phyloP scores from a whole-genome alignment of 2,888 invertebrate genomes.

The Adela reaumurella region DNA sequence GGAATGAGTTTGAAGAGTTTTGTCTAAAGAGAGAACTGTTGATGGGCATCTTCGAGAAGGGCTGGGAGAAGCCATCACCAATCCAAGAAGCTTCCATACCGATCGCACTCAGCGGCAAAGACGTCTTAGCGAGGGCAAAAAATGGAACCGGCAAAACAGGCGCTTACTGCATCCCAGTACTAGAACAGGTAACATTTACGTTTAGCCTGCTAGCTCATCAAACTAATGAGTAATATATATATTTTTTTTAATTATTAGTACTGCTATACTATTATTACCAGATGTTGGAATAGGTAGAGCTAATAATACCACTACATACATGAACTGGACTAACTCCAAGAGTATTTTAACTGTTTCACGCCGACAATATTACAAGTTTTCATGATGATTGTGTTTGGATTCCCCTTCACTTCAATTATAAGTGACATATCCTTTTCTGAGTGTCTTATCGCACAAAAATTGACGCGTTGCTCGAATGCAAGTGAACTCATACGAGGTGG shows the following conservation, averaged over 20 bases:
- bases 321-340: too few relatives aligned
- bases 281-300: too few relatives aligned
- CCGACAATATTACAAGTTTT: slow-evolving; percentile 22
- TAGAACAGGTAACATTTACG: slow-evolving; percentile 69
- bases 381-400: slow-evolving; percentile 48
- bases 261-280: too few relatives aligned
- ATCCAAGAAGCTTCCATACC: slow-evolving; percentile 99
- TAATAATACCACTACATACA: too few relatives aligned
- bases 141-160: slow-evolving; percentile 99
- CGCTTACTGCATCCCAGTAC: slow-evolving; percentile 97
- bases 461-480: too few relatives aligned
- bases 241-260: too few relatives aligned
- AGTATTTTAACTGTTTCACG: too few relatives aligned
- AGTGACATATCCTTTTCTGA: slow-evolving; percentile 37
- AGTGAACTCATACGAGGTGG: too few relatives aligned
- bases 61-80: slow-evolving; percentile 99
- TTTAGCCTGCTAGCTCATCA: too few relatives aligned
- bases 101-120: slow-evolving; percentile 95
- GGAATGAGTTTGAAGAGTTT: slow-evolving; percentile 99
- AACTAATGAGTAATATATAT: too few relatives aligned
- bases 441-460: too few relatives aligned
- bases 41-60: slow-evolving; percentile 99
- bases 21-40: slow-evolving; percentile 94
- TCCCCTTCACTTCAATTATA: slow-evolving; percentile 50
- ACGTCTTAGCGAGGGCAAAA: slow-evolving; percentile 97